Evolutionary conservation across 2,888 invertebrate species (phyloP).

Genomic region (Doris montereyensis): DNA sequence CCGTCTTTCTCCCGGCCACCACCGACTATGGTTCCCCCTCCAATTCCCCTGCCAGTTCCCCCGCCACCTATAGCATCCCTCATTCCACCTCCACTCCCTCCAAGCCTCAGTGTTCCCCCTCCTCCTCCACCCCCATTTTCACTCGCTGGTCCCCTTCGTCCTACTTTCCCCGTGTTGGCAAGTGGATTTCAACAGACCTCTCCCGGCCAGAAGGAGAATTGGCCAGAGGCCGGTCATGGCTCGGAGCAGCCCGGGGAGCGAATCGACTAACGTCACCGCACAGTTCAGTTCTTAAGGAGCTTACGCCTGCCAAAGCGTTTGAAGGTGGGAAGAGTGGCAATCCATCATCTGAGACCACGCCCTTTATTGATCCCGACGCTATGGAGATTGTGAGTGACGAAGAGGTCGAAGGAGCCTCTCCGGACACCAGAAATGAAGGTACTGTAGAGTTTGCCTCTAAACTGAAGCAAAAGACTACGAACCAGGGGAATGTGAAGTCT

Average conservation of each 20-base stretch:
- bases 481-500: slow-evolving; percentile 44
- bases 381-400: slow-evolving; percentile 38
- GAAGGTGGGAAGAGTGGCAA: slow-evolving; percentile 31
- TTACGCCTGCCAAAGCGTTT: slow-evolving; percentile 35
- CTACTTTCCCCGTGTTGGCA: slow-evolving; percentile 31
- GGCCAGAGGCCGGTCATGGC: slow-evolving; percentile 39
- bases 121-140: slow-evolving; percentile 37
- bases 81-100: slow-evolving; percentile 28
- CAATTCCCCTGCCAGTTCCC: slow-evolving; percentile 38
- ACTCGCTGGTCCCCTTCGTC: slow-evolving; percentile 18
- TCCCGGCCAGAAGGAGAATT: slow-evolving; percentile 49
- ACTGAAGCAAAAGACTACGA: slow-evolving; percentile 60
- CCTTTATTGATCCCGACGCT: slow-evolving; percentile 37
- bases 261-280: slow-evolving; percentile 23
- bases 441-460: slow-evolving; percentile 65
- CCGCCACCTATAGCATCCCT: slow-evolving; percentile 36
- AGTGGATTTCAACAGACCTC: slow-evolving; percentile 45
- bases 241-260: not conserved
- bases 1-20: slow-evolving; percentile 35
- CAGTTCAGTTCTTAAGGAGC: slow-evolving; percentile 41
- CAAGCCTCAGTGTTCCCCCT: slow-evolving; percentile 38
- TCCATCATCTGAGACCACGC: slow-evolving; percentile 22
- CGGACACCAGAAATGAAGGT: slow-evolving; percentile 47
- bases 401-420: slow-evolving; percentile 1
- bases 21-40: slow-evolving; percentile 38